A percentile compares a stretch with the other conserved stretches of the same genome.
phyloP scores from a whole-genome alignment of 2,113 vertebrate species.

The Chaetura pelagica region DNA sequence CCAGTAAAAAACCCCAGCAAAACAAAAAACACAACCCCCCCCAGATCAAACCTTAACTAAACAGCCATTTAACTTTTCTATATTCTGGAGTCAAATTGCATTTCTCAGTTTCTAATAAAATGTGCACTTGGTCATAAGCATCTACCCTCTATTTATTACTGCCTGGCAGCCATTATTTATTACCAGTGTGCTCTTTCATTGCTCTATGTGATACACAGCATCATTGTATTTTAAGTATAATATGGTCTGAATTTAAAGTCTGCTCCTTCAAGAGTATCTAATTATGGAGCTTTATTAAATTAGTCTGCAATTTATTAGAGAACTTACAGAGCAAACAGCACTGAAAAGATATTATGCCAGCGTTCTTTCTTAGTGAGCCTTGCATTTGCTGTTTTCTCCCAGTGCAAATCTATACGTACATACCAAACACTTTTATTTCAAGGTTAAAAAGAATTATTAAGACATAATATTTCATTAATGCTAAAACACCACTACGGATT shows the following conservation, averaged over 20 bases:
- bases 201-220: not conserved
- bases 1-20: not conserved
- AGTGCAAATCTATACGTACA: not conserved
- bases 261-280: constrained; percentile 25
- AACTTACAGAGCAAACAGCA: constrained; percentile 27
- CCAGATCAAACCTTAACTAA: too few species aligned
- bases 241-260: constrained; percentile 34
- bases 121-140: not conserved
- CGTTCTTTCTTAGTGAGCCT: not conserved
- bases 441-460: not conserved
- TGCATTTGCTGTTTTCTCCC: not conserved
- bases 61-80: constrained; percentile 1
- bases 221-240: not conserved
- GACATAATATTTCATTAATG: constrained; percentile 9
- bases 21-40: not conserved
- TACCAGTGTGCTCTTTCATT: not conserved
- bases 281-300: constrained; percentile 53
- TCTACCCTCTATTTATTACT: constrained; percentile 59
- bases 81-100: constrained; percentile 6
- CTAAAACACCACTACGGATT: constrained; percentile 5
- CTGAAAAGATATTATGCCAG: not conserved
- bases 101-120: constrained; percentile 53
- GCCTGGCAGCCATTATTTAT: constrained; percentile 21
- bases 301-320: constrained; percentile 53
- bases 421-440: not conserved